Evolutionary conservation across 2,888 invertebrate species (phyloP), one percentile per base, ranked within the genome.

Genomic region (Lycocerus yunnanus): DNA sequence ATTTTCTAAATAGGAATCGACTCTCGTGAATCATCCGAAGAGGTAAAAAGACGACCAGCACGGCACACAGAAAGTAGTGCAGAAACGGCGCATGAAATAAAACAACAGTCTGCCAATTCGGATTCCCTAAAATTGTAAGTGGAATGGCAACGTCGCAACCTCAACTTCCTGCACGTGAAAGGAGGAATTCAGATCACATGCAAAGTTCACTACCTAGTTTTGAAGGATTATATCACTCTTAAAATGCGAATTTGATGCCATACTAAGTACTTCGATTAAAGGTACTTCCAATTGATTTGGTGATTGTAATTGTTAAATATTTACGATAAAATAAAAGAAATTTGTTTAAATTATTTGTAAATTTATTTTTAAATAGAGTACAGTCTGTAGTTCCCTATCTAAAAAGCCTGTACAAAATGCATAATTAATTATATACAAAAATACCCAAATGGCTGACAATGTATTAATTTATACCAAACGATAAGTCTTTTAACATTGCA

Each of bases 371-470:
- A 83, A 84, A 84, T 85, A 84, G 85, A 85, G 69, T 86, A 86
- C 86, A 86, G 86, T 86, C 85, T 85, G 84, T 85, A 83, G 83
- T 85, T 83, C 82, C 84, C 84, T 85, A 84, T 83, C 83, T 84
- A 84, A 78, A 83, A 86, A 86, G 85, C 86, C 85, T 86, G 85
- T 86, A 86, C 86, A 86, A 86, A 85, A 84, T 83, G 81, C 84
- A 83, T 84, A 82, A 79, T 81, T 43, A 84, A 80, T 81, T 85
- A 85, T 84, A 83, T 84, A 85, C 83, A 83, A 83, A 75, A 72
- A 83, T 82, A 83, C 83, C 80, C 82, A 84, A 84, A 83, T 65
- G 73, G 73, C 72, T 71, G 72, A 68, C 66, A 72, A 69, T 18
- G 14, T 66, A 66, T 68, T 77, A 71, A 69, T 73, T 71, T 67